Base-by-base conservation (phyloP, 35 echinoderm and acorn worm species). In the Chiridota heheva region DNA sequence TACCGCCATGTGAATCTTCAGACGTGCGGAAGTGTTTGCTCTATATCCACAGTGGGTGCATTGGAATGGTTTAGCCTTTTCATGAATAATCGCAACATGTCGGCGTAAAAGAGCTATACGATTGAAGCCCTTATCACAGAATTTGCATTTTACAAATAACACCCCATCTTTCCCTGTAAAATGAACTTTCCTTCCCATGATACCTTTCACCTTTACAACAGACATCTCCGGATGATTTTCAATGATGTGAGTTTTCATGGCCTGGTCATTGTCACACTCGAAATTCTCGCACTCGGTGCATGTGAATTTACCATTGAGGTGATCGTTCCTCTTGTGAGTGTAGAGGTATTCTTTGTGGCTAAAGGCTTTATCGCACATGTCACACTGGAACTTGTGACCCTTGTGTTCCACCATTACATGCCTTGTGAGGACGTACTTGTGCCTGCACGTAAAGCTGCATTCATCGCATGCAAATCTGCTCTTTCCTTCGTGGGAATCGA, bases 221-320 rank as follows among this genome's bases (percentile, higher is more conserved):
- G 75, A 60, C 75, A 78, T 78, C 53, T 78, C 75, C 3, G 75
- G 75, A 42, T 78, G 75, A 25, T 78, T 58, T 62, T 78, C 75
- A 42, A 78, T 78, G 34, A 78, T 78, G 75, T 78, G 75, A 30
- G 38, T 78, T 58, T 78, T 78, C 75, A 78, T 78, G 3, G 62
- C 75, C 53, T 78, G 58, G 15, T 60, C 75, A 58, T 78, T 58
- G 42, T 78, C 75, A 36, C 51, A 60, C 16, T 78, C 8, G 29
- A 78, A 78, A 1, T 42, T 22, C 27, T 29, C 58, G 32, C 75
- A 78, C 22, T 60, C 58, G 5, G 75, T 34, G 33, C 75, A 78
- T 20, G 34, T 78, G 51, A 78, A 60, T n/a, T 61, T 78, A 3
- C 75, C 75, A 5, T 58, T 58, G 53, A 60, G 42, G 58, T 78